Percentiles rank a stretch among this genome's conserved stretches.
phyloP scores from a whole-genome alignment of 92 coral and sea anemone species.

The Heliopora coerulea region DNA sequence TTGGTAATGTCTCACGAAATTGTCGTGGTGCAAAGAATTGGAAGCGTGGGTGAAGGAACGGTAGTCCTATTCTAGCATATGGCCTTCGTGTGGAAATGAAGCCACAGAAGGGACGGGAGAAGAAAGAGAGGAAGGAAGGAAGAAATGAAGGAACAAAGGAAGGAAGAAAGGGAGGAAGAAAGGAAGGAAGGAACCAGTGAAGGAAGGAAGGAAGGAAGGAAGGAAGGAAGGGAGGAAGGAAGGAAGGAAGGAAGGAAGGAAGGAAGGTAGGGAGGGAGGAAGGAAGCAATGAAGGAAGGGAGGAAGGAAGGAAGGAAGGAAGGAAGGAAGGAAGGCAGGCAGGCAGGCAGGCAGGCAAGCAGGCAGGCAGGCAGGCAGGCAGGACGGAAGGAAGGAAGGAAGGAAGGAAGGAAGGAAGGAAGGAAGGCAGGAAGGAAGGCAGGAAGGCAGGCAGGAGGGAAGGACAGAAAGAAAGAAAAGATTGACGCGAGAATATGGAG shows the following conservation, averaged over 20 bases:
- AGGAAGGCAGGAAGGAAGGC: slow-evolving; percentile 2
- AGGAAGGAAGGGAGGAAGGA: neutral
- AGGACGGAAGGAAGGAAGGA: neutral
- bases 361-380: neutral
- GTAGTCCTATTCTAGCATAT: too few relatives aligned
- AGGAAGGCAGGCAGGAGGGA: neutral
- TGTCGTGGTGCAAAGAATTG: too few relatives aligned
- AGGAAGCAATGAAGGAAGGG: neutral
- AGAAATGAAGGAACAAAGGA: neutral
- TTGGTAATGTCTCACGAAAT: too few relatives aligned
- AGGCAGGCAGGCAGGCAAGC: slow-evolving; percentile 6
- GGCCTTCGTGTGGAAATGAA: too few relatives aligned
- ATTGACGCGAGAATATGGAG: neutral
- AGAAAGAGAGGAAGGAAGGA: neutral
- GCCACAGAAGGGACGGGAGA: too few relatives aligned
- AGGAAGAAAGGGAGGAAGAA: slow-evolving; percentile 5
- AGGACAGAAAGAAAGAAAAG: neutral
- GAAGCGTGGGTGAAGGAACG: too few relatives aligned
- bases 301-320: neutral
- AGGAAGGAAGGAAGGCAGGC: slow-evolving; percentile 8
- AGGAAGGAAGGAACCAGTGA: neutral
- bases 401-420: neutral
- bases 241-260: slow-evolving; percentile 7
- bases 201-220: neutral
- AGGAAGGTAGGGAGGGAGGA: neutral